Evolutionary conservation across 1,140 invertebrate species (phyloP).

Genomic region (Saxidomus purpurata): DNA sequence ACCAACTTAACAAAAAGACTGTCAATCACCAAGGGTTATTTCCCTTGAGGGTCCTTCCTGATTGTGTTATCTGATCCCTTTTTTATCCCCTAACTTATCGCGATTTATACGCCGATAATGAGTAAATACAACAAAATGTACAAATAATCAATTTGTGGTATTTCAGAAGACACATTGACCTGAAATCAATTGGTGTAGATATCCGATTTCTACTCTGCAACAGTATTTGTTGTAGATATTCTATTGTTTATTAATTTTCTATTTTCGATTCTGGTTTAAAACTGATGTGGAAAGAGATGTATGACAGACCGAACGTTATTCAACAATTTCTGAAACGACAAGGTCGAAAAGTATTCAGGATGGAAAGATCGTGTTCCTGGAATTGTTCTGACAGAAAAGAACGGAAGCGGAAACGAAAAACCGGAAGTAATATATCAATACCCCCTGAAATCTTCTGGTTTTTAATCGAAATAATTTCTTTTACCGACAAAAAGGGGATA

Average conservation of each 20-base stretch:
- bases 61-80: conserved; percentile 31
- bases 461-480: too few relatives aligned
- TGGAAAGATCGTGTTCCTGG: not conserved
- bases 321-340: too few relatives aligned
- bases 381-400: not conserved
- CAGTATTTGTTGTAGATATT: too few relatives aligned
- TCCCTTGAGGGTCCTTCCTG: conserved; percentile 28
- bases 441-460: not conserved
- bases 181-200: not conserved
- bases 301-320: too few relatives aligned
- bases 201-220: too few relatives aligned
- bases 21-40: conserved; percentile 9
- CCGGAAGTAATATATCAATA: not conserved
- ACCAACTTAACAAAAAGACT: conserved; percentile 2
- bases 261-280: too few relatives aligned
- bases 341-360: not conserved
- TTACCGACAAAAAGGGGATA: too few relatives aligned
- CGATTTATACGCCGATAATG: conserved; percentile 1
- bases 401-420: not conserved
- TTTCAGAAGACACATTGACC: not conserved
- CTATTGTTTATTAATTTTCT: too few relatives aligned
- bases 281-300: too few relatives aligned
- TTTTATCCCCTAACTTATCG: conserved; percentile 25
- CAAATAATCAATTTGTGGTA: not conserved
- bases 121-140: not conserved